Base-by-base conservation (phyloP, 2,888 invertebrate genomes). In the Erannis defoliaria region DNA sequence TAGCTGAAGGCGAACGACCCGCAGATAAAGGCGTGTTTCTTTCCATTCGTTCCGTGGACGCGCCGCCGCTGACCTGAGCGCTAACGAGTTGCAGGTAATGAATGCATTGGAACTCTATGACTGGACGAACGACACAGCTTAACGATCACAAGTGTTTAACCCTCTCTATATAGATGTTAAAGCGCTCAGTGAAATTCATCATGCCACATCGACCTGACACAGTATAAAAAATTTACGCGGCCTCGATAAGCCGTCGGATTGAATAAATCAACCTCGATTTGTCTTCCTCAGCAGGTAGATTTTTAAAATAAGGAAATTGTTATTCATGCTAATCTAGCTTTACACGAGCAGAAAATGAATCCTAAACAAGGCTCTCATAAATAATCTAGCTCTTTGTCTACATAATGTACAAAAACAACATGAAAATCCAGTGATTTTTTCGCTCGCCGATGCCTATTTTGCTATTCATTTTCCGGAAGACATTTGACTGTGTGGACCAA, bases 271-370 rank as follows among this genome's bases (percentile, higher is more conserved):
- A 83, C 80, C 69, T 76, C 84, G 74, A 87, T 90, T 86, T 86
- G 81, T 87, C 86, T 86, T 85, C 81, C 76, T 82, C 80, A 85
- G 83, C 90, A 90, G 89, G 89, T 91, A 89, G 80, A 86, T 88
- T 88, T 69, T 86, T 81, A 77, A 87, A 90, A 86, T 80, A 68
- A 85, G 85, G 81, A 86, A 85, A 88, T 90, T 89, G 82, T 88
- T 87, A 87, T 92, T 88, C 87, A 91, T 89, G 85, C 84, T 87
- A 87, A 90, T 89, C 73, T 81, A 82, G 82, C 81, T 89, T 84
- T 89, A 90, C 90, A 90, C 89, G 89, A 84, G 89, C 84, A 76
- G 84, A 87, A 90, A 88, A 86, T 84, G 88, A 90, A 90, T 91
- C 81, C 80, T 88, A 86, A 90, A 82, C 82, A 81, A 73, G 81